These are phyloP conservation scores for Diloba caeruleocephala DNA, from an alignment of 2,888 invertebrate species.

Conservation along the genomic window DNA sequence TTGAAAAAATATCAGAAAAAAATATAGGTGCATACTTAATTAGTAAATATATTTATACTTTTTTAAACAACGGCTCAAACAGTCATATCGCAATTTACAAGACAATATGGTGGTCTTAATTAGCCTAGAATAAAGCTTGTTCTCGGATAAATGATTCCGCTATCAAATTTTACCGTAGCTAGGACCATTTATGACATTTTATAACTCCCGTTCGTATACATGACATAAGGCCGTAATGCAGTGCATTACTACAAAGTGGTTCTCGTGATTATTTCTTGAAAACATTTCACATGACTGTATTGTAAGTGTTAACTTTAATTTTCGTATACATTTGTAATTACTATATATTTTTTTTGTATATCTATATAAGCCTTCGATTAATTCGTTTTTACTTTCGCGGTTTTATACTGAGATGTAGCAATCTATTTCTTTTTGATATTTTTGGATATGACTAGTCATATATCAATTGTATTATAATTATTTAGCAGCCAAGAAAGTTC, in stretches of 20 bases:
- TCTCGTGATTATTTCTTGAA: conserved; percentile 59
- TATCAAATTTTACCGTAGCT: conserved; percentile 74
- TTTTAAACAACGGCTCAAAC: conserved; percentile 31
- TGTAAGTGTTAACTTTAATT: conserved; percentile 54
- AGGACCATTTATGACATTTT: conserved; percentile 79
- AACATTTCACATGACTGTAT: conserved; percentile 47
- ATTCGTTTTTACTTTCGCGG: conserved; percentile 16
- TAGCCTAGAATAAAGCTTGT: conserved; percentile 86
- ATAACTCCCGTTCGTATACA: conserved; percentile 90
- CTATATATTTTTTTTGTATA: conserved; percentile 17
- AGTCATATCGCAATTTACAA: conserved; percentile 61
- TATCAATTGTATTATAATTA: conserved; percentile 18
- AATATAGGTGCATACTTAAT: conserved; percentile 24
- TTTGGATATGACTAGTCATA: conserved; percentile 2
- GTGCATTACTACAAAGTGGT: conserved; percentile 81
- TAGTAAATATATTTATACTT: conserved; percentile 25
- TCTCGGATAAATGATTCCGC: conserved; percentile 77
- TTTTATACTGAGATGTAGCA: conserved; percentile 11
- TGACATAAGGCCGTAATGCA: conserved; percentile 91
- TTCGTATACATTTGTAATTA: conserved; percentile 48
- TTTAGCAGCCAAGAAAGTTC: conserved; percentile 12
- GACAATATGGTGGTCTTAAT: conserved; percentile 69
- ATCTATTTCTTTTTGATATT: background rate
- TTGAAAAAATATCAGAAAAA: conserved; percentile 40
- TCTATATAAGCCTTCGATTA: conserved; percentile 3